Conservation (phyloP, 1,140 invertebrate genomes). For the Leptinotarsa defecta region DNA sequence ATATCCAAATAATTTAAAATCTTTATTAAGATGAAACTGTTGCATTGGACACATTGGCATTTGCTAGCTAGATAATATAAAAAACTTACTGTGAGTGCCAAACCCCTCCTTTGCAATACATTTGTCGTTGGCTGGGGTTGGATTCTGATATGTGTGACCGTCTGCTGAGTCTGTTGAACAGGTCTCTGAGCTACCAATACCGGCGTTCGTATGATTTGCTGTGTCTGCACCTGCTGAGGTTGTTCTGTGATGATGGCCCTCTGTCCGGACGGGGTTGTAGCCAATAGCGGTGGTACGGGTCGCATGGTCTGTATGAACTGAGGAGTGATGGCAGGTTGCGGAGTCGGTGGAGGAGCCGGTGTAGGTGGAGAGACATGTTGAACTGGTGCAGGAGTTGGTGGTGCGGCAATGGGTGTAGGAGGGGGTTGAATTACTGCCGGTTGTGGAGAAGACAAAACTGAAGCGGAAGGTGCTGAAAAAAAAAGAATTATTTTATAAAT, state of each 20-base stretch:
- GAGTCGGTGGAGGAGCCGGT: constrained; percentile 44
- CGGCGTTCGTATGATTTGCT: constrained; percentile 41
- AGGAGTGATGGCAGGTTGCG: constrained; percentile 52
- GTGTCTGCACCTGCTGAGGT: constrained; percentile 27
- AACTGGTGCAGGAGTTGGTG: constrained; percentile 22
- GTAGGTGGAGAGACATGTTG: constrained; percentile 36
- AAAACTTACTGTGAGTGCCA: constrained; percentile 76
- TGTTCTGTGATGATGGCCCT: constrained; percentile 44
- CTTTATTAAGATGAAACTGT: too few species aligned
- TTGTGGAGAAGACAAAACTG: constrained; percentile 2
- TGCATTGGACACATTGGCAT: too few species aligned
- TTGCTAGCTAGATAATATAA: too few species aligned
- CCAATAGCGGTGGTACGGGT: constrained; percentile 50
- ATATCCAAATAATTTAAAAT: too few species aligned
- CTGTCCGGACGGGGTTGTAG: constrained; percentile 46
- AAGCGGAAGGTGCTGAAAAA: constrained; percentile 9
- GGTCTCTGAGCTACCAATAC: constrained; percentile 49
- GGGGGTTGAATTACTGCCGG: constrained; percentile 12
- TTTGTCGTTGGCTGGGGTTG: constrained; percentile 60
- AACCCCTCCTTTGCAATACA: constrained; percentile 67
- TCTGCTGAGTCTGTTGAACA: constrained; percentile 53
- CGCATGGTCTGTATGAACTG: constrained; percentile 51
- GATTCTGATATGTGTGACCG: constrained; percentile 63
- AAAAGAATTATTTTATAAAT: background rate
- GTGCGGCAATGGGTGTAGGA: constrained; percentile 17